Evolutionary conservation across 2,797 vertebrate species (phyloP).

Genomic region (Sebastes matsubarae): DNA sequence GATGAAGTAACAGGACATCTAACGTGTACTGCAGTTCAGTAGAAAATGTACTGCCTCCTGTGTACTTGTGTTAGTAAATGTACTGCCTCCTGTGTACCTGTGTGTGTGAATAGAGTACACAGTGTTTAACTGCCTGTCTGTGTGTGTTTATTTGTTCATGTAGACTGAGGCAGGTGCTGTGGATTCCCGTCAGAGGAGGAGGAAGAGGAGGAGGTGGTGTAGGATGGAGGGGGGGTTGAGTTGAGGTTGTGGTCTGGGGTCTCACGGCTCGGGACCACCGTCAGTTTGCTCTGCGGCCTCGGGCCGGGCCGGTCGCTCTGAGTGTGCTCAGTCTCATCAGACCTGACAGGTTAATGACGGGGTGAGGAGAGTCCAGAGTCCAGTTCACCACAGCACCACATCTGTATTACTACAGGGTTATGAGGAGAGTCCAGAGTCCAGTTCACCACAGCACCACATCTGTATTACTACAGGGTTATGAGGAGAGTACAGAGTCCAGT

Average conservation of each 20-base stretch:
- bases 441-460: no score
- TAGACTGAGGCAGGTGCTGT: slow-evolving; percentile 58
- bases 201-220: neutral
- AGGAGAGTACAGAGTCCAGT: neutral
- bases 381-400: no score
- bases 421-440: neutral
- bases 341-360: slow-evolving; percentile 69
- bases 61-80: no score
- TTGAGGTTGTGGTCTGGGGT: slow-evolving; percentile 45
- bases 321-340: slow-evolving; percentile 60
- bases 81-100: no score
- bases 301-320: neutral
- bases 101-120: no score
- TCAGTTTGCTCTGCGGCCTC: slow-evolving; percentile 46
- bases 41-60: no score
- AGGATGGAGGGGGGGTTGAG: neutral
- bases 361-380: neutral
- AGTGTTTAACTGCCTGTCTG: no score
- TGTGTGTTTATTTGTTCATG: neutral
- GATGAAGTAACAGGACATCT: no score
- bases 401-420: no score
- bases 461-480: neutral
- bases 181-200: slow-evolving; percentile 57
- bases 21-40: no score
- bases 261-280: slow-evolving; percentile 46